Percentiles rank a stretch among this genome's conserved stretches.
Conservation (phyloP, 2,113 vertebrate species). For the Haplotaxodon microlepis region DNA sequence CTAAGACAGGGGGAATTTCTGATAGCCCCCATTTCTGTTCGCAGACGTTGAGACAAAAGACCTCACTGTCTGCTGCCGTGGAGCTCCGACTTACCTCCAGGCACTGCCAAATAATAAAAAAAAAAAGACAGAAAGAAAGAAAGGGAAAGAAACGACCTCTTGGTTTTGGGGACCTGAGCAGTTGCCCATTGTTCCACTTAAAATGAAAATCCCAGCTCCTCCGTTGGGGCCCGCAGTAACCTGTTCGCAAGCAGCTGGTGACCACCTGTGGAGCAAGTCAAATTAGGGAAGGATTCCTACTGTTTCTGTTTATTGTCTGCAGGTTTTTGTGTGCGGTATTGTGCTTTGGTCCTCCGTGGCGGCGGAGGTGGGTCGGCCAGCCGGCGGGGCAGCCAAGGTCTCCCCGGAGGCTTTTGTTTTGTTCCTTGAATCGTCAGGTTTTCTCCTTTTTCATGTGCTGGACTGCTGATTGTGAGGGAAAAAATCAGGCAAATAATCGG, state of each 20-base stretch:
- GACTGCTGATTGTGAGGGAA: neutral
- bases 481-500: neutral
- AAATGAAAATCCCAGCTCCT: slow-evolving; percentile 34
- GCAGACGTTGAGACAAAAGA: slow-evolving; percentile 85
- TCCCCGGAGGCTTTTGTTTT: slow-evolving; percentile 18
- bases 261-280: slow-evolving; percentile 96
- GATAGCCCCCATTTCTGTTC: slow-evolving; percentile 82
- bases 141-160: slow-evolving; percentile 58
- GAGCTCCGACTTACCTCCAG: slow-evolving; percentile 81
- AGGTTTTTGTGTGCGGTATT: slow-evolving; percentile 78
- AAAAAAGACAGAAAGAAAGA: slow-evolving; percentile 8
- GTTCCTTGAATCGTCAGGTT: slow-evolving; percentile 10
- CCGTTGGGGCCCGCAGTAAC: slow-evolving; percentile 77
- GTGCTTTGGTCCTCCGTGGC: slow-evolving; percentile 64
- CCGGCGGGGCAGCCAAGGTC: neutral
- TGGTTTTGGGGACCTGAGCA: slow-evolving; percentile 86
- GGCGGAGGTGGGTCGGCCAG: slow-evolving; percentile 23
- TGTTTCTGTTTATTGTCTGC: slow-evolving; percentile 86
- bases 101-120: slow-evolving; percentile 70
- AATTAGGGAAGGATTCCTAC: slow-evolving; percentile 89
- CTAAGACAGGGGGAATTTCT: slow-evolving; percentile 72
- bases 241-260: slow-evolving; percentile 88
- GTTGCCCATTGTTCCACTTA: slow-evolving; percentile 72
- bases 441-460: neutral
- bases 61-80: slow-evolving; percentile 81